phyloP scores from a whole-genome alignment of 1,140 invertebrate species.

The Drosophila sechellia region DNA sequence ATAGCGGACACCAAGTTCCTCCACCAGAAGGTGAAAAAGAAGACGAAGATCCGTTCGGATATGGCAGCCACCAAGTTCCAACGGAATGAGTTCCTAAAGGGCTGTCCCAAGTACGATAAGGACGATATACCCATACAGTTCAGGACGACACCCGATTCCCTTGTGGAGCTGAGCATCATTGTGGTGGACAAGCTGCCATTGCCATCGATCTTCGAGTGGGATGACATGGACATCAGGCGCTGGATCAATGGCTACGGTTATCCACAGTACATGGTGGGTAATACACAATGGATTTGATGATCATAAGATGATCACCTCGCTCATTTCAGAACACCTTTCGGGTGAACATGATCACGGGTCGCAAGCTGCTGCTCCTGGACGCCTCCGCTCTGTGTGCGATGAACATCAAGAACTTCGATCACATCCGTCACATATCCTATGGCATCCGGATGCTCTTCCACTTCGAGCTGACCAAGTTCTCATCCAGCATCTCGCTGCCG shows the following conservation, averaged over 20 bases:
- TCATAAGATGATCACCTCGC: background rate
- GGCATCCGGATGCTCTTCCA: slow-evolving; percentile 69
- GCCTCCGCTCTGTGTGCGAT: slow-evolving; percentile 61
- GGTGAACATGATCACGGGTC: slow-evolving; percentile 60
- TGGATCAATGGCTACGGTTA: slow-evolving; percentile 66
- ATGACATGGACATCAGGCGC: slow-evolving; percentile 48
- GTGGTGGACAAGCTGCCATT: slow-evolving; percentile 63
- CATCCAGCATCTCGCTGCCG: slow-evolving; percentile 48
- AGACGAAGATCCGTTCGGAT: background rate
- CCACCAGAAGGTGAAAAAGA: slow-evolving; percentile 5
- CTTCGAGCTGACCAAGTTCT: slow-evolving; percentile 63
- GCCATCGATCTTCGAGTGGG: slow-evolving; percentile 60
- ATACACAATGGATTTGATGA: background rate
- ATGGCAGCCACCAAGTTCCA: slow-evolving; percentile 41
- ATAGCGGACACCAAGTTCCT: slow-evolving; percentile 69
- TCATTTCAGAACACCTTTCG: slow-evolving; percentile 62
- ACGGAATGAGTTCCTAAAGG: slow-evolving; percentile 15
- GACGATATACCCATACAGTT: slow-evolving; percentile 63
- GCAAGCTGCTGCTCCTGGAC: slow-evolving; percentile 66
- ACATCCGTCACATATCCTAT: slow-evolving; percentile 63
- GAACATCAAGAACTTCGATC: slow-evolving; percentile 71
- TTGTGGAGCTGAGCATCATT: slow-evolving; percentile 48
- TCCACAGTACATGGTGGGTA: slow-evolving; percentile 68
- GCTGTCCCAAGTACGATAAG: slow-evolving; percentile 47
- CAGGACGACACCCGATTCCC: slow-evolving; percentile 29